Base-by-base conservation (phyloP, 2,888 invertebrate genomes). In the Formica aserva region DNA sequence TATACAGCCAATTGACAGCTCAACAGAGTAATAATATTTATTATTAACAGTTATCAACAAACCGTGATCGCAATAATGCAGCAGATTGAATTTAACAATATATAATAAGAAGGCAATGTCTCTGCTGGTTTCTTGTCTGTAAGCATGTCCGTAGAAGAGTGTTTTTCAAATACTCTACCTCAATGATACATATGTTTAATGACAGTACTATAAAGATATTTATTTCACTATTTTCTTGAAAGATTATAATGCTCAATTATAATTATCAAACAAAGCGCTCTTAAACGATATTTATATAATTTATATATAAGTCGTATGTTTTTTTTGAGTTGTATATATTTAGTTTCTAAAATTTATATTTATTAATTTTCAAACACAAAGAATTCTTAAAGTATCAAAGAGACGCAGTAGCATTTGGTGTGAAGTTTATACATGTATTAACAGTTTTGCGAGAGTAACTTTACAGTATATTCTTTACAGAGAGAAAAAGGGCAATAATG, bases 11-110 rank as follows among this genome's bases (percentile, higher is more conserved):
- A 94, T 93, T 91, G 91, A 93, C 92, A 93, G 93, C 94, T 94
- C 93, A 93, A 93, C 92, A 92, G 92, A 94, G 92, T 93, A 93
- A 94, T 93, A 92, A 93, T 94, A 93, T 93, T 94, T 92, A 94
- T 94, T 92, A 93, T 93, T 92, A 92, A 92, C 92, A 94, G 93
- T 94, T 94, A 93, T 92, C 91, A 91, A 93, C 92, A 93, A 92
- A 93, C 92, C 93, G 94, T 94, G 93, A 94, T 94, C 93, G 94
- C 93, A 93, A 94, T 92, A 92, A 92, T 93, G 93, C 94, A 93
- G 93, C 94, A 92, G 92, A 94, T 93, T 94, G 92, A 93, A 93
- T 93, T 90, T 88, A 90, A 91, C 89, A 89, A 92, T 91, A 91
- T 90, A 91, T 90, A 88, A 90, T 91, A 92, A 92, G 91, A 89